These are phyloP conservation scores for Chrysocyon brachyurus DNA, from an alignment of 2,797 vertebrate genomes.

Conservation along the genomic window DNA sequence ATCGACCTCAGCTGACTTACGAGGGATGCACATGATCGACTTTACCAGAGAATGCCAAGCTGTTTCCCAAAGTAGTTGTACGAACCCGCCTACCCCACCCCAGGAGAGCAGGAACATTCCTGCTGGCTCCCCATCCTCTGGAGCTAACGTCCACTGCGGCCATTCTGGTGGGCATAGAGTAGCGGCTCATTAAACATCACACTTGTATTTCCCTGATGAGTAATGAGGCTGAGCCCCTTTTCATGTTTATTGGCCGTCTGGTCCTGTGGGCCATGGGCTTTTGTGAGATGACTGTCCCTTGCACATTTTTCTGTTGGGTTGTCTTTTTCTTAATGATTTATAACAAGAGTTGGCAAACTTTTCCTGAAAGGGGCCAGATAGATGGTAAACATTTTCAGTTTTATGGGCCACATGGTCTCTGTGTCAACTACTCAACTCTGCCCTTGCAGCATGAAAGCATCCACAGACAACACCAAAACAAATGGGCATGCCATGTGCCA, in stretches of 20 bases:
- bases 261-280: not conserved
- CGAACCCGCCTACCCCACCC: too few species aligned
- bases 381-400: not conserved
- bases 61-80: not conserved
- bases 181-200: not conserved
- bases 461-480: not conserved
- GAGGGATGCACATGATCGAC: not conserved
- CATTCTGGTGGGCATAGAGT: not conserved
- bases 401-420: not conserved
- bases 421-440: not conserved
- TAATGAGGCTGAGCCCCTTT: not conserved
- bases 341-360: not conserved
- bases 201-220: not conserved
- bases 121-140: not conserved
- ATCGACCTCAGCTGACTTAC: too few species aligned
- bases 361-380: not conserved
- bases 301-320: not conserved
- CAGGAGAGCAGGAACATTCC: fast-evolving
- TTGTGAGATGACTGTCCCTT: not conserved
- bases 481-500: not conserved
- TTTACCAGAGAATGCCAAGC: not conserved
- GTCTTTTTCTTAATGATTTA: not conserved
- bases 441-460: not conserved
- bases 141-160: not conserved
- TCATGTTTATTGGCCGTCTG: not conserved